Conservation (phyloP, 2,113 vertebrate genomes). For the Henicopernis longicauda region DNA sequence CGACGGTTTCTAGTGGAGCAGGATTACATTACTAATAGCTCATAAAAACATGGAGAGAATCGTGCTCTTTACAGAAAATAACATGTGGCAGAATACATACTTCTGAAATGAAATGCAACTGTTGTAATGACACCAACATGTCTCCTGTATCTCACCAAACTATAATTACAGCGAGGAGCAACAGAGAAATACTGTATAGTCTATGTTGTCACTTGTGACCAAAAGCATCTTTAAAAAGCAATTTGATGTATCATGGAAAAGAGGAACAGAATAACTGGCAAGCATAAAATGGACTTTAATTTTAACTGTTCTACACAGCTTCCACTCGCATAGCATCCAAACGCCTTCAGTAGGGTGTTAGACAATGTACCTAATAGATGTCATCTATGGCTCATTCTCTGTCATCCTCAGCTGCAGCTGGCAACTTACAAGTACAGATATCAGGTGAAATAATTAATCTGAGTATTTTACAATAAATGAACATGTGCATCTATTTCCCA, state of each 20-base stretch:
- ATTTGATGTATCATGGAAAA: not conserved
- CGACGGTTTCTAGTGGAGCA: not conserved
- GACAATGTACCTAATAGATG: not conserved
- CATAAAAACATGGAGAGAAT: not conserved
- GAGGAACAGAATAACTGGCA: not conserved
- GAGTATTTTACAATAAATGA: slow-evolving; percentile 76
- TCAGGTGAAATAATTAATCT: slow-evolving; percentile 80
- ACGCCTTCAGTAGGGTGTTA: not conserved
- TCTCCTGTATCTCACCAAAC: not conserved
- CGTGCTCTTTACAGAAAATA: not conserved
- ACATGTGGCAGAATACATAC: not conserved
- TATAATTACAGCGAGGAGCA: not conserved
- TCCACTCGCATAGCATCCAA: not conserved
- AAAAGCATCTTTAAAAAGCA: slow-evolving; percentile 2
- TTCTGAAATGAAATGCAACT: not conserved
- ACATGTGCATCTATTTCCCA: slow-evolving; percentile 75
- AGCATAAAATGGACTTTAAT: slow-evolving; percentile 10
- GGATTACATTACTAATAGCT: not conserved
- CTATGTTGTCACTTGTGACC: not conserved
- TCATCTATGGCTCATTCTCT: not conserved
- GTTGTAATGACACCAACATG: not conserved
- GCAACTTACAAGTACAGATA: slow-evolving; percentile 70
- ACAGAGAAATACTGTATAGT: not conserved
- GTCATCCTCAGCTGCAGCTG: slow-evolving; percentile 47
- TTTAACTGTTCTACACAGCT: not conserved